Percentiles rank a stretch among this genome's conserved stretches.
These are phyloP conservation scores for Oceanodroma tethys DNA, from an alignment of 2,113 vertebrate species.

Conservation along the genomic window DNA sequence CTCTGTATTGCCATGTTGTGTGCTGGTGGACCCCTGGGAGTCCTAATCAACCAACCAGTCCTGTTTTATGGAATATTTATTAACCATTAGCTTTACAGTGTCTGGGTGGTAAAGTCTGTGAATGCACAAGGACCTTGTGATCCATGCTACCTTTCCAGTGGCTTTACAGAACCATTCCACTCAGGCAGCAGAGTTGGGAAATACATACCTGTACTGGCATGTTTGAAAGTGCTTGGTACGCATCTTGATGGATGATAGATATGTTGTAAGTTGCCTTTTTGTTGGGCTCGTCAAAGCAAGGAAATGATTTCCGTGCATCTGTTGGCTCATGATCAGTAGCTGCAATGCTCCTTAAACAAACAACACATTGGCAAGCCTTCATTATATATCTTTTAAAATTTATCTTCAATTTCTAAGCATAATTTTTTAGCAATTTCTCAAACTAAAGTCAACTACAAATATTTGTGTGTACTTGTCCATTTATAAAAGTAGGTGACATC, in stretches of 20 bases:
- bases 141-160: neutral
- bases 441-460: neutral
- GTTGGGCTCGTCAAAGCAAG: constrained; percentile 97
- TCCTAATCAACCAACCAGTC: neutral
- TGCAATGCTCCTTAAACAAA: constrained; percentile 90
- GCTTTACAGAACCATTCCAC: neutral
- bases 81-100: neutral
- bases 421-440: neutral
- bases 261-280: constrained; percentile 93
- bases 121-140: fast-evolving
- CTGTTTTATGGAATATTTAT: neutral
- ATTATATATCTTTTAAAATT: neutral
- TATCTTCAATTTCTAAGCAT: neutral
- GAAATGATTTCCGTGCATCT: constrained; percentile 94
- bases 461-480: neutral
- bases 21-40: neutral
- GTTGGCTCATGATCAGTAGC: constrained; percentile 98
- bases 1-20: neutral
- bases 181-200: neutral
- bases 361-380: neutral
- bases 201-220: constrained; percentile 86
- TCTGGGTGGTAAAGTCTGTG: neutral
- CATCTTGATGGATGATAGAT: constrained; percentile 78
- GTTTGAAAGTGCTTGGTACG: constrained; percentile 85
- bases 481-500: neutral